Conservation (phyloP, 2,888 invertebrate species). For the Bruchidius siliquastri region DNA sequence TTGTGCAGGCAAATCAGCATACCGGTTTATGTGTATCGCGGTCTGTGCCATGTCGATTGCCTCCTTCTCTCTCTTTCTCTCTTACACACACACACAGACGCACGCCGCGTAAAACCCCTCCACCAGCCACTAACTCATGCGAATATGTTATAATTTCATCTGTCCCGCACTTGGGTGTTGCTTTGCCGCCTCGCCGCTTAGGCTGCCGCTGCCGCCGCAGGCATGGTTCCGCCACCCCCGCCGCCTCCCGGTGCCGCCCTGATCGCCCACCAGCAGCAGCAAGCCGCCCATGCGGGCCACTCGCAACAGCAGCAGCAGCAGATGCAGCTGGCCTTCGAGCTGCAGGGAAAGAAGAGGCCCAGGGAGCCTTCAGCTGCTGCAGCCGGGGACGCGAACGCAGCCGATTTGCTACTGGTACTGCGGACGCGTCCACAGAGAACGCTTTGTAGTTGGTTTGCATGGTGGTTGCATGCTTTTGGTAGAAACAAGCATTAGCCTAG, state of each 20-base stretch:
- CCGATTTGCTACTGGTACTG: constrained; percentile 94
- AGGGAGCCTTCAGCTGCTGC: constrained; percentile 66
- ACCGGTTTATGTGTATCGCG: too few relatives aligned
- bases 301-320: constrained; percentile 44
- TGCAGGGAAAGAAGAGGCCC: constrained; percentile 89
- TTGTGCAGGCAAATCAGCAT: too few relatives aligned
- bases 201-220: constrained; percentile 44
- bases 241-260: constrained; percentile 99
- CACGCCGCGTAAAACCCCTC: not conserved
- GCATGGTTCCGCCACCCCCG: constrained; percentile 88
- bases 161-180: not conserved
- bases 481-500: too few relatives aligned
- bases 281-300: constrained; percentile 48
- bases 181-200: constrained; percentile 42
- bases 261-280: constrained; percentile 91
- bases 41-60: too few relatives aligned
- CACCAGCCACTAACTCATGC: not conserved
- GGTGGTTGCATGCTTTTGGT: constrained; percentile 1
- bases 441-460: not conserved
- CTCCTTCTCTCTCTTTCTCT: not conserved
- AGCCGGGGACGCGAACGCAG: constrained; percentile 49
- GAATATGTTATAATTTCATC: not conserved
- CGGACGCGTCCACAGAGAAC: constrained; percentile 30
- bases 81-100: not conserved
- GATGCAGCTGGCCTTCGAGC: constrained; percentile 68